Percentiles rank a stretch among this genome's conserved stretches.
Evolutionary conservation across 92 coral and sea anemone species (phyloP).

Genomic region (Diadumene lineata): DNA sequence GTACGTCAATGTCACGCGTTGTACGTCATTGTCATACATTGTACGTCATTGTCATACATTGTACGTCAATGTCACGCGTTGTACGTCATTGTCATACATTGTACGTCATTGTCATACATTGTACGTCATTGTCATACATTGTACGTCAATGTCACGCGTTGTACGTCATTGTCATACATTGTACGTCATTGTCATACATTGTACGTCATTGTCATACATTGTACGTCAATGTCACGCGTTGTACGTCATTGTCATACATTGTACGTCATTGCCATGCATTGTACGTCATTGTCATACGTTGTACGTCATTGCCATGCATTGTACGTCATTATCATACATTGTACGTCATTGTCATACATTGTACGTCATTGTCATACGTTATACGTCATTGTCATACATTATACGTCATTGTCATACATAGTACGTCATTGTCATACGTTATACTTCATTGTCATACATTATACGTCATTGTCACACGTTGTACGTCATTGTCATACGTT

Average conservation of each 20-base stretch:
- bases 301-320: neutral
- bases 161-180: neutral
- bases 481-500: neutral
- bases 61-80: conserved; percentile 9
- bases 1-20: neutral
- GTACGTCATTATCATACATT: neutral
- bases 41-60: neutral
- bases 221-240: neutral
- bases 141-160: no score
- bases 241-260: neutral
- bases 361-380: neutral
- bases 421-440: neutral
- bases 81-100: conserved; percentile 4
- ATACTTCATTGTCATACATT: neutral
- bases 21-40: neutral
- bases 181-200: conserved; percentile 11
- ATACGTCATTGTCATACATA: no score
- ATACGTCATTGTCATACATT: no score
- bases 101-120: neutral
- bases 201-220: conserved; percentile 4
- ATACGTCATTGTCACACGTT: neutral
- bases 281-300: neutral
- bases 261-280: neutral
- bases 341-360: neutral
- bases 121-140: neutral